Evolutionary conservation across 2,888 invertebrate species (phyloP).

Genomic region (Ernsta delagoae): DNA sequence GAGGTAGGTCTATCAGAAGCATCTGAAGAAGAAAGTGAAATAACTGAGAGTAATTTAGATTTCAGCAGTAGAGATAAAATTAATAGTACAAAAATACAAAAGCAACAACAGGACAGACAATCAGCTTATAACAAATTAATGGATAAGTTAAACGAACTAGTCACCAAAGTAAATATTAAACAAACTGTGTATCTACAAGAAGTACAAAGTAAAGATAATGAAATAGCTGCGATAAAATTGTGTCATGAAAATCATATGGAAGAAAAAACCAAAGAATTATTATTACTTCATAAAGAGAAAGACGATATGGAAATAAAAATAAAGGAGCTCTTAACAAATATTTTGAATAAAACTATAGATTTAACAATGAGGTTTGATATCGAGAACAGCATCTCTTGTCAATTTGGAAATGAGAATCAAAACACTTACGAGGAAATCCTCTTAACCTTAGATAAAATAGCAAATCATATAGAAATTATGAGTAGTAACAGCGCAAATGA

Average conservation of each 20-base stretch:
- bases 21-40: neutral
- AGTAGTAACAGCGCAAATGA: constrained; percentile 42
- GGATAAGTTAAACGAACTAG: constrained; percentile 1
- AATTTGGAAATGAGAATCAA: constrained; percentile 40
- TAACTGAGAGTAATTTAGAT: neutral
- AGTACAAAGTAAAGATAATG: constrained; percentile 44
- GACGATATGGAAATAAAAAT: constrained; percentile 40
- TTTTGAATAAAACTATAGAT: constrained; percentile 49
- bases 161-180: constrained; percentile 6
- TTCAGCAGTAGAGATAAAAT: neutral
- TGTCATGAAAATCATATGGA: constrained; percentile 31
- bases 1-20: neutral
- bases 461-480: constrained; percentile 46
- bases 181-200: constrained; percentile 20
- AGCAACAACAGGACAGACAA: neutral
- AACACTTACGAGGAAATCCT: constrained; percentile 51
- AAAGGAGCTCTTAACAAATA: constrained; percentile 49
- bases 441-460: constrained; percentile 55
- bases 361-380: constrained; percentile 49
- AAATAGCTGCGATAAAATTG: constrained; percentile 42
- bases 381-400: constrained; percentile 43
- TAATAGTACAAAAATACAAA: constrained; percentile 8
- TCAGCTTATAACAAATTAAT: constrained; percentile 14
- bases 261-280: constrained; percentile 41
- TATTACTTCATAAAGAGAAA: constrained; percentile 47